Conservation (phyloP, 2,797 vertebrate genomes). For the Masticophis lateralis region DNA sequence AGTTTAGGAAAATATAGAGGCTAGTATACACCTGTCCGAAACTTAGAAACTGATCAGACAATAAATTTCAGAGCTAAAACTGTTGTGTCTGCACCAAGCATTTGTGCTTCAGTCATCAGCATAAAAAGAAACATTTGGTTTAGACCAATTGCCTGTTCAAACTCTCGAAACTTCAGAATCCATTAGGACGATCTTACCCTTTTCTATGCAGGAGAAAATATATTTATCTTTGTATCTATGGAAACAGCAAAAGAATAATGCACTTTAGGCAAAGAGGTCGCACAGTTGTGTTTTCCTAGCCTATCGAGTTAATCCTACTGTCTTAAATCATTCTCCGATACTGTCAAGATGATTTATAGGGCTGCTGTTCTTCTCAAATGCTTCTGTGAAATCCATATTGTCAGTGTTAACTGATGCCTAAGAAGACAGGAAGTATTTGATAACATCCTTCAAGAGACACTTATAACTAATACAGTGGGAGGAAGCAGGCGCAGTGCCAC, state of each 20-base stretch:
- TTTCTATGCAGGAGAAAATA: not conserved
- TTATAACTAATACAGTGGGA: constrained; percentile 5
- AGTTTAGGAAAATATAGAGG: constrained; percentile 62
- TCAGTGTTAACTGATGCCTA: constrained; percentile 25
- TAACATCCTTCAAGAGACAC: not conserved
- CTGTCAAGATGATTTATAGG: not conserved
- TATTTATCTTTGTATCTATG: not conserved
- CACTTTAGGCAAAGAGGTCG: not conserved
- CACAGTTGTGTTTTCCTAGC: constrained; percentile 15
- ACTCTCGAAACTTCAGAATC: not conserved
- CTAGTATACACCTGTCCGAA: constrained; percentile 45
- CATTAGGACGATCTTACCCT: not conserved
- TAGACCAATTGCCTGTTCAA: not conserved
- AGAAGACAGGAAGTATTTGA: constrained; percentile 22
- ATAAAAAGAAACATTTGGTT: not conserved
- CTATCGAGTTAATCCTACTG: not conserved
- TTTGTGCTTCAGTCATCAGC: not conserved
- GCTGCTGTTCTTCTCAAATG: not conserved
- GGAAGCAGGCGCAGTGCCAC: not conserved
- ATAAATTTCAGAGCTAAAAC: constrained; percentile 26
- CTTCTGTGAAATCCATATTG: constrained; percentile 12
- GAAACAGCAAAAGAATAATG: not conserved
- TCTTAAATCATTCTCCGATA: not conserved
- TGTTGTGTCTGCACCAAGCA: not conserved
- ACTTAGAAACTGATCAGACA: constrained; percentile 46